Base-by-base conservation (phyloP, 2,113 vertebrate genomes). In the Pygoscelis adeliae region DNA sequence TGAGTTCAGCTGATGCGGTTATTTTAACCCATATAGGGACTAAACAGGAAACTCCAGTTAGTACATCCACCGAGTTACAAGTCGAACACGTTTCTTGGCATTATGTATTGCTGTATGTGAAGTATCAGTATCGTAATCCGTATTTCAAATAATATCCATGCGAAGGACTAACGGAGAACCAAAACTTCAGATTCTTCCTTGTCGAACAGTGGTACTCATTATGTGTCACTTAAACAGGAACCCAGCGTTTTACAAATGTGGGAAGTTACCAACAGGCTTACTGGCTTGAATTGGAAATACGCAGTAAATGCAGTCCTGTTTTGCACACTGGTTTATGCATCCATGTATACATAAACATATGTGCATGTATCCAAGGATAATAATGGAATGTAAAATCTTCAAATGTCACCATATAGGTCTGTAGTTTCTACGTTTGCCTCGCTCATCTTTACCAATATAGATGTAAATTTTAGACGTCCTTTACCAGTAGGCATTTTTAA, bases 121-220 rank as follows among this genome's bases (percentile, higher is more conserved):
- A 55, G 23, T 67, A 50, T 58, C 59, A 50, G 16, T 50, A 38
- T n/a, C 42, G 4, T 53, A 36, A 82, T 59, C 47, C 1, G 0
- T 74, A 66, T 74, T 76, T 80, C 46, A 44, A 11, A 30, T 83
- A 40, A 42, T 40, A 44, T 11, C 53, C 82, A 4, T 17, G 62
- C 8, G 4, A 21, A 82, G 59, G 63, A 58, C 79, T 40, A 47
- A 61, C 2, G 44, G 62, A 70, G 58, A 96, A 40, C 22, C 40
- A 70, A n/a, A 93, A 29, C 38, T 90, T 50, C 14, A 29, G 22
- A 17, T 91, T 80, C 58, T 72, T 72, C 56, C 40, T 63, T 87
- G 87, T 94, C 78, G 58, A 70, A 91, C 93, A 70, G 87, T 91
- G 96, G 87, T 97, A 83, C 87, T 96, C 91, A n/a, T 88, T 47